phyloP scores from a whole-genome alignment of 2,113 vertebrate genomes.

The Cyprinodon tularosa region DNA sequence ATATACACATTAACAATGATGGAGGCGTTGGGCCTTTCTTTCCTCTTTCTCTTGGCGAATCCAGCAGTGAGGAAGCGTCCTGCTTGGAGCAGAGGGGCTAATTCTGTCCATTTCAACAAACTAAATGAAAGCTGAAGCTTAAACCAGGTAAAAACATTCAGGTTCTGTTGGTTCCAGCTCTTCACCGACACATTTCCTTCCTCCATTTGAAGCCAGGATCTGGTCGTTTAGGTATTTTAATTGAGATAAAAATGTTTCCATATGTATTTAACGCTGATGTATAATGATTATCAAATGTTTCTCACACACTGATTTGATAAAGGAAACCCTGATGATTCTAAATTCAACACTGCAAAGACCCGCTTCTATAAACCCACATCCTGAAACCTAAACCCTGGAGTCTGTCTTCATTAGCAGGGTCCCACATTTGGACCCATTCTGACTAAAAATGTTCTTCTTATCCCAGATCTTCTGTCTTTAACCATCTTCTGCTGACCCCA shows the following conservation, averaged over 20 bases:
- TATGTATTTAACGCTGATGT: too few relatives aligned
- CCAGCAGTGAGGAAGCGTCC: conserved; percentile 23
- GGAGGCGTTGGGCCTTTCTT: conserved; percentile 25
- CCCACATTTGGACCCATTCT: too few relatives aligned
- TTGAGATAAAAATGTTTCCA: too few relatives aligned
- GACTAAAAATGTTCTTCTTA: too few relatives aligned
- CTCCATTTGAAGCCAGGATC: not conserved
- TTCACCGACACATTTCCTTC: not conserved
- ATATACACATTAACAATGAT: conserved; percentile 49
- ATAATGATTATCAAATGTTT: not conserved
- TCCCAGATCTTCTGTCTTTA: too few relatives aligned
- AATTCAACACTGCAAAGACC: too few relatives aligned
- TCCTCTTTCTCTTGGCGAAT: conserved; percentile 4
- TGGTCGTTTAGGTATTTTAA: not conserved
- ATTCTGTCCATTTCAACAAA: not conserved
- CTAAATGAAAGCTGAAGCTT: not conserved
- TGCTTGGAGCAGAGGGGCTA: conserved; percentile 32
- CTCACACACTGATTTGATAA: too few relatives aligned
- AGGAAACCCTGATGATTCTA: not conserved
- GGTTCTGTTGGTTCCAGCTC: not conserved
- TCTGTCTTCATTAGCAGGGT: too few relatives aligned
- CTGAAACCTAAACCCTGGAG: too few relatives aligned
- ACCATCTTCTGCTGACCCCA: too few relatives aligned
- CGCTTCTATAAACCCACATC: too few relatives aligned
- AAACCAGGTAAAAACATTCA: conserved; percentile 5